Evolutionary conservation across 2,113 vertebrate genomes (phyloP).

Genomic region (Pogona vitticeps): DNA sequence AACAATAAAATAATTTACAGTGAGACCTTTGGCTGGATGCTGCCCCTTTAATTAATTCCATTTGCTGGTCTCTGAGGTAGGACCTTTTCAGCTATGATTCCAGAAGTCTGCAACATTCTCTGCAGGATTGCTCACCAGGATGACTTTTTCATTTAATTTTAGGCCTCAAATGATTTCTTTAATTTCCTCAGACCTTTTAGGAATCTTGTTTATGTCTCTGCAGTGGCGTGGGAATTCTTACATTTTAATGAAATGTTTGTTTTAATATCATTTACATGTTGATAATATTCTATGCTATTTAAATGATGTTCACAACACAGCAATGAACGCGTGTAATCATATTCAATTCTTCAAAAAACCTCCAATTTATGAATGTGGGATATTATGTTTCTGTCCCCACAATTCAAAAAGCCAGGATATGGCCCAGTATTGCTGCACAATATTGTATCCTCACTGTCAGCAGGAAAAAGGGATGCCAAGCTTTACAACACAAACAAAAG

Average conservation of each 20-base stretch:
- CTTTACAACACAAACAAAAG: too few relatives aligned
- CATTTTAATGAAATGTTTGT: slow-evolving; percentile 9
- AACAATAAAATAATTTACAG: not conserved
- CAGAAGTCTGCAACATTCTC: not conserved
- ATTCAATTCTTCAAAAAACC: too few relatives aligned
- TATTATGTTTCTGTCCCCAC: too few relatives aligned
- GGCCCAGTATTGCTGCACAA: too few relatives aligned
- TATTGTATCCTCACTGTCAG: too few relatives aligned
- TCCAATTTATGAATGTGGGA: too few relatives aligned
- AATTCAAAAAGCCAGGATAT: too few relatives aligned
- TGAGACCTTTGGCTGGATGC: not conserved
- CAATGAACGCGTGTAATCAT: too few relatives aligned
- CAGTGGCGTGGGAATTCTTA: not conserved
- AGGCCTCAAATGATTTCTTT: not conserved
- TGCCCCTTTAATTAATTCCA: not conserved
- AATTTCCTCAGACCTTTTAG: not conserved
- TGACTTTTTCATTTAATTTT: not conserved
- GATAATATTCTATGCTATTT: too few relatives aligned
- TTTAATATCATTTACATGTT: too few relatives aligned
- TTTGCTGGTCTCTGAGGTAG: not conserved
- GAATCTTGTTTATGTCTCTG: not conserved
- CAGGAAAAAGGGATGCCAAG: too few relatives aligned
- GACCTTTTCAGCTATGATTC: not conserved
- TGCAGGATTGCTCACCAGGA: not conserved
- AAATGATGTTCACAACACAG: too few relatives aligned